A percentile compares a stretch with the other conserved stretches of the same genome.
Conservation (phyloP, 2,113 vertebrate genomes). For the Caranx melampygus region DNA sequence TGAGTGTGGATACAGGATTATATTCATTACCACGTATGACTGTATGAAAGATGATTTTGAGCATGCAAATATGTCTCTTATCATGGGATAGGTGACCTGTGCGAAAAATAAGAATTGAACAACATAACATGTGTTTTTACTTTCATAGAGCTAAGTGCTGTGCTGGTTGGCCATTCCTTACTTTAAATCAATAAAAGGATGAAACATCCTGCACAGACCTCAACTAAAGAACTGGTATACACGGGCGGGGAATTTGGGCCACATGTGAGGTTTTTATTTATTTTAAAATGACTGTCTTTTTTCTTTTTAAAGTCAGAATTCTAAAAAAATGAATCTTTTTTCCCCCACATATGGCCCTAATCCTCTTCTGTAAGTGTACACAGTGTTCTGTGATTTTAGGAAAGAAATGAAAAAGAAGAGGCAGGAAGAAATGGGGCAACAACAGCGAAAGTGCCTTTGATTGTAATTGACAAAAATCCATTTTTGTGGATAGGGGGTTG, state of each 20-base stretch:
- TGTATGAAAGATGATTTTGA: not conserved
- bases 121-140: constrained; percentile 20
- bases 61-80: not conserved
- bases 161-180: constrained; percentile 30
- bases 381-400: constrained; percentile 43
- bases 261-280: too few relatives aligned
- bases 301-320: too few relatives aligned
- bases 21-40: not conserved
- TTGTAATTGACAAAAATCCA: constrained; percentile 94
- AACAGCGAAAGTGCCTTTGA: constrained; percentile 88
- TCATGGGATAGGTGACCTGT: constrained; percentile 17
- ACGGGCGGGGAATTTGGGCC: not conserved
- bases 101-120: constrained; percentile 34
- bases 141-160: constrained; percentile 12
- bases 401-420: constrained; percentile 3
- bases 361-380: not conserved
- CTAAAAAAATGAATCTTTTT: too few relatives aligned
- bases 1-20: not conserved
- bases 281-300: too few relatives aligned
- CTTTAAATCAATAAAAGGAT: constrained; percentile 39
- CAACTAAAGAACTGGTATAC: not conserved
- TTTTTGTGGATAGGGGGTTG: constrained; percentile 85
- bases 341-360: too few relatives aligned
- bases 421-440: constrained; percentile 56
- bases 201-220: not conserved